Evolutionary conservation across 2,113 vertebrate species (phyloP).

Genomic region (Phasianus colchicus): DNA sequence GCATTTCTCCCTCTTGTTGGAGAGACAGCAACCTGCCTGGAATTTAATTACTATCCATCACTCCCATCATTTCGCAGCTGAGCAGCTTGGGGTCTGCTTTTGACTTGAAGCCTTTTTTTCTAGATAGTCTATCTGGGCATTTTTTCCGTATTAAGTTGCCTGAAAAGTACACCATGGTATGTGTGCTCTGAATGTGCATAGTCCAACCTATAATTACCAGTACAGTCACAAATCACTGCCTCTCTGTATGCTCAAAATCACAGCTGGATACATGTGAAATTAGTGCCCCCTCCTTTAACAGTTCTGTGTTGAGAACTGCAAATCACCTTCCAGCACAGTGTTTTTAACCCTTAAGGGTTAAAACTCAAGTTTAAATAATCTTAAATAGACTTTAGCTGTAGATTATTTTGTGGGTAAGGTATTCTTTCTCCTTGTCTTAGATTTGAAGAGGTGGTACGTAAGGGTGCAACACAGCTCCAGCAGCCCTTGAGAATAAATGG

Average conservation of each 20-base stretch:
- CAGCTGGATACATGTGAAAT: neutral
- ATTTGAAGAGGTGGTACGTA: fast-evolving
- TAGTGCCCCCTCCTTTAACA: neutral
- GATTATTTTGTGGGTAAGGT: neutral
- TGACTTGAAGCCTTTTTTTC: constrained; percentile 5
- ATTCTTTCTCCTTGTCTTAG: neutral
- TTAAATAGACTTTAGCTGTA: neutral
- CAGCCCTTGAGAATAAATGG: neutral
- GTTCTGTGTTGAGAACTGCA: neutral
- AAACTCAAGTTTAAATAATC: too few relatives aligned
- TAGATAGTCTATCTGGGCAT: neutral
- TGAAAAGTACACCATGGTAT: neutral
- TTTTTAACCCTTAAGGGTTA: neutral
- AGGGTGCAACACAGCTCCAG: neutral
- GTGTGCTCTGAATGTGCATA: neutral
- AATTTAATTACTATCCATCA: neutral
- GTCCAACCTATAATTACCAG: neutral
- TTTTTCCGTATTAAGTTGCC: neutral
- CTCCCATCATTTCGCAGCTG: neutral
- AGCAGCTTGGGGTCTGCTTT: neutral
- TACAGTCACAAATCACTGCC: neutral
- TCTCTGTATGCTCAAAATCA: neutral
- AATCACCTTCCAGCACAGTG: neutral
- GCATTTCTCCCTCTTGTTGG: neutral
- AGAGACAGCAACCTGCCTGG: neutral